Percentiles rank a stretch among this genome's conserved stretches.
These are phyloP conservation scores for Pteria penguin DNA, from an alignment of 2,888 invertebrate genomes.

Conservation along the genomic window DNA sequence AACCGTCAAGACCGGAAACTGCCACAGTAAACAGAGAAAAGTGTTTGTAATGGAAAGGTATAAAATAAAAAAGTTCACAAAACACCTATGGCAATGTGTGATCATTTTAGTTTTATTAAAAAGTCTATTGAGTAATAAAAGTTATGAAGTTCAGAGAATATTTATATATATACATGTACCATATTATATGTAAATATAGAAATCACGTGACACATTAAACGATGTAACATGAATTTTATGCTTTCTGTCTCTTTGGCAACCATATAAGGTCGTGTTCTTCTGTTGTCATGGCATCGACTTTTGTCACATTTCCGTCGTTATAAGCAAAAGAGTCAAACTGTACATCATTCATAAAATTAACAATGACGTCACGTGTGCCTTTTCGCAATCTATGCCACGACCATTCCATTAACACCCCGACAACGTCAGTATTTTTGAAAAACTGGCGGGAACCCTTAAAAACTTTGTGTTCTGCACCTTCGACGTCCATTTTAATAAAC, in stretches of 20 bases:
- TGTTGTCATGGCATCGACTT: background rate
- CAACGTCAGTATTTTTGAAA: background rate
- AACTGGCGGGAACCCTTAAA: background rate
- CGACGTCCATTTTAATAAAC: background rate
- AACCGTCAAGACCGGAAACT: too few species aligned
- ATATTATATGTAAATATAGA: too few species aligned
- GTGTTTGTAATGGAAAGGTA: too few species aligned
- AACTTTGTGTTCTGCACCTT: background rate
- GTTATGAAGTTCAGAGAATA: too few species aligned
- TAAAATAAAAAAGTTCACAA: too few species aligned
- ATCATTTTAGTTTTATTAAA: too few species aligned
- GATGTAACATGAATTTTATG: too few species aligned
- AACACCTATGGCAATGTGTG: too few species aligned
- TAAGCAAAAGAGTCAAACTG: background rate
- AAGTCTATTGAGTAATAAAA: too few species aligned
- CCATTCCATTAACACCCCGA: background rate
- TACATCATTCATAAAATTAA: background rate
- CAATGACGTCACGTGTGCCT: background rate
- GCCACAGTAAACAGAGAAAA: too few species aligned
- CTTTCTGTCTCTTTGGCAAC: background rate
- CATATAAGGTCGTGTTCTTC: background rate
- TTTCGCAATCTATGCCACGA: slow-evolving; percentile 5
- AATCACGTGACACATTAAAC: too few species aligned
- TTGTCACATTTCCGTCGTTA: background rate
- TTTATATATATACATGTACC: too few species aligned